These are phyloP conservation scores for Catocala sponsa DNA, from an alignment of 2,888 invertebrate species.

Conservation along the genomic window DNA sequence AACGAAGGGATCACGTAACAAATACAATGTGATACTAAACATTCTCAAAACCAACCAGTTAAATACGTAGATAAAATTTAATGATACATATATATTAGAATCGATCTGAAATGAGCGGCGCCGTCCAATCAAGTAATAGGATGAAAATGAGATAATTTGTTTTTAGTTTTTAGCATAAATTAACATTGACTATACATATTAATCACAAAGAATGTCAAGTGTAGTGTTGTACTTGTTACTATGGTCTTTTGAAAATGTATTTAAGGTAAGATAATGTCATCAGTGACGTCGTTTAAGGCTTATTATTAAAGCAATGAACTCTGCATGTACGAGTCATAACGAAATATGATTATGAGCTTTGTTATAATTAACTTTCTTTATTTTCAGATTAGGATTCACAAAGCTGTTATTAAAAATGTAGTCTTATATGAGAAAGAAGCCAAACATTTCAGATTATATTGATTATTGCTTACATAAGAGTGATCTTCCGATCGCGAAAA, in stretches of 20 bases:
- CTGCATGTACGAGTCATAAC: not conserved
- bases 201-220: constrained; percentile 15
- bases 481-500: too few species aligned
- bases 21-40: constrained; percentile 43
- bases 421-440: too few species aligned
- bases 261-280: constrained; percentile 5
- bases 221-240: not conserved
- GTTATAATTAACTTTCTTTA: too few species aligned
- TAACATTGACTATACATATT: constrained; percentile 29
- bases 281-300: not conserved
- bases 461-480: too few species aligned
- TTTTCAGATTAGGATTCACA: too few species aligned
- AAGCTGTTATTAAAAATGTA: too few species aligned
- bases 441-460: too few species aligned
- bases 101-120: constrained; percentile 44
- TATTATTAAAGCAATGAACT: not conserved
- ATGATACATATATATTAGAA: constrained; percentile 40
- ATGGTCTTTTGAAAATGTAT: constrained; percentile 6
- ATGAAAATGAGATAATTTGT: constrained; percentile 40
- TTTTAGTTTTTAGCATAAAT: constrained; percentile 37
- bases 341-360: too few species aligned
- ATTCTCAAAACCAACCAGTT: constrained; percentile 44
- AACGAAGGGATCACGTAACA: constrained; percentile 55
- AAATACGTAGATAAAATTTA: constrained; percentile 47
- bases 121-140: constrained; percentile 44